Evolutionary conservation across 2,113 vertebrate genomes (phyloP), one percentile per base, ranked within the genome.

Genomic region (Ochotona curzoniae): DNA sequence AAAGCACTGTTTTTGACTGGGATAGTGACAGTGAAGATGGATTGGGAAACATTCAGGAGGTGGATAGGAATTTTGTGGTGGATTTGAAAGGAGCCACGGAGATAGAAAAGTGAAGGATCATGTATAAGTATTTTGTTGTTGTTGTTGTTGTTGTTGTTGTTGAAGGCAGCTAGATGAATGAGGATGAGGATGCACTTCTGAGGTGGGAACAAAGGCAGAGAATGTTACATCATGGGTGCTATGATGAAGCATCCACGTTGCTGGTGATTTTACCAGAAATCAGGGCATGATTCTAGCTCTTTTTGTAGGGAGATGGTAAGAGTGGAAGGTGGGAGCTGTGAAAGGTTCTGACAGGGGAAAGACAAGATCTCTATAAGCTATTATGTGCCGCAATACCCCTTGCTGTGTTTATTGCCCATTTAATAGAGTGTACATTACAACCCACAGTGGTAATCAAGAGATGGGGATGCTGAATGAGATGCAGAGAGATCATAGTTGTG

Each of bases 351-450:
- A 96, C 54, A 93, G 87, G 83, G 44, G 70, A 88, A 87, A 95
- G 94, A 96, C 92, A 96, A 95, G 96, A 90, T 95, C 95, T 97
- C 95, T 93, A 93, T 90, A 93, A 96, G 96, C 96, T 97, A 96
- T 97, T 96, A 96, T 76, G 93, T 93, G 93, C 57, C 1, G 95
- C 92, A 93, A 93, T 95, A 95, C 96, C 90, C 84, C 96, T 95
- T 64, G 89, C 95, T 95, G 96, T 94, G 95, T 96, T 97, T 96
- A 97, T 97, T 96, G 95, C 96, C 95, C 91, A 96, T 97, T 97
- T 97, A 97, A 97, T 97, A 96, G 96, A 96, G 95, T 97, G 69
- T 96, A 95, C 95, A 95, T 97, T 96, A 95, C 96, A 96, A 95
- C 96, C 97, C 96, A 96, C 91, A 76, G 96, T 95, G 96, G 94